These are phyloP conservation scores for Urechis unicinctus DNA, from an alignment of 2,888 invertebrate genomes.

Conservation along the genomic window DNA sequence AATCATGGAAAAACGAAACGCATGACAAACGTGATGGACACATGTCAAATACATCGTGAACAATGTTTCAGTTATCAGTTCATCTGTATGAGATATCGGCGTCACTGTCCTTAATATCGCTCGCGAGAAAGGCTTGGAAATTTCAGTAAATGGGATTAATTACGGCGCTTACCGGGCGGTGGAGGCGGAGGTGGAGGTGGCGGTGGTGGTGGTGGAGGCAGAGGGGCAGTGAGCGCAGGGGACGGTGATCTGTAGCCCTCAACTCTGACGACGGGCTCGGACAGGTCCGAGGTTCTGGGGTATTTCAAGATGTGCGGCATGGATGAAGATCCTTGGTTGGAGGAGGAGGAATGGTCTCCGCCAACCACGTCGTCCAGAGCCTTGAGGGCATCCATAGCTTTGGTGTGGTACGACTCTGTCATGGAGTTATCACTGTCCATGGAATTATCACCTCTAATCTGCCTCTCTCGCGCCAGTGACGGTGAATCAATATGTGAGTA, in stretches of 20 bases:
- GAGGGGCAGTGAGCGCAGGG: no score
- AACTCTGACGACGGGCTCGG: no score
- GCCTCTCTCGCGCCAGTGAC: not conserved
- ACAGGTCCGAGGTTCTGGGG: no score
- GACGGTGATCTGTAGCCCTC: no score
- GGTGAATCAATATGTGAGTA: not conserved
- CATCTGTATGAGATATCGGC: no score
- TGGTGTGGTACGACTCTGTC: slow-evolving; percentile 31
- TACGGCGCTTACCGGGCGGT: not conserved
- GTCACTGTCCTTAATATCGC: no score
- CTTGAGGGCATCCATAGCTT: slow-evolving; percentile 36
- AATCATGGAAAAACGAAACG: no score
- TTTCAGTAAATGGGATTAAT: not conserved
- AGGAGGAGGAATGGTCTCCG: slow-evolving; percentile 15
- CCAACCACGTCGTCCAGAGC: slow-evolving; percentile 45
- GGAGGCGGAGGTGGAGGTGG: slow-evolving; percentile 13
- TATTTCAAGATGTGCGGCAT: not conserved
- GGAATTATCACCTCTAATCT: not conserved
- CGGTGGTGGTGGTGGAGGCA: slow-evolving; percentile 11
- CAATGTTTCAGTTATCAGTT: no score
- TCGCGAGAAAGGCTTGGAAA: no score
- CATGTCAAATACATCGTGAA: no score
- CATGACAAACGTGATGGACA: no score
- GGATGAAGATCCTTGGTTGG: not conserved
- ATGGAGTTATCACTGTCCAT: not conserved